phyloP scores from a whole-genome alignment of 2,888 invertebrate species.

The Conus canariensis region DNA sequence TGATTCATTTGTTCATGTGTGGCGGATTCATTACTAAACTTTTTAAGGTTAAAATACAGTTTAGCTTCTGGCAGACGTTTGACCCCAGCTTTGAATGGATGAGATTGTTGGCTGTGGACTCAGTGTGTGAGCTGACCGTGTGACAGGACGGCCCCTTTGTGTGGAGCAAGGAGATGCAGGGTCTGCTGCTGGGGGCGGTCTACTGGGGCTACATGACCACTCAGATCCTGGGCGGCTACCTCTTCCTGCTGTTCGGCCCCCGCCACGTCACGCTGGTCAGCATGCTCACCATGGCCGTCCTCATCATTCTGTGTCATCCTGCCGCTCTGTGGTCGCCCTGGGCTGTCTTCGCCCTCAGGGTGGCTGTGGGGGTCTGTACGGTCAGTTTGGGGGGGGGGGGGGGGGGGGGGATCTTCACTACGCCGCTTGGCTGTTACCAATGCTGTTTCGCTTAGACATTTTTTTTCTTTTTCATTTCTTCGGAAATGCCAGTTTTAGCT shows the following conservation, averaged over 20 bases:
- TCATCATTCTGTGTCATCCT: constrained; percentile 62
- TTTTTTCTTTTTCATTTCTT: too few relatives aligned
- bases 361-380: constrained; percentile 62
- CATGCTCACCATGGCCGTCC: constrained; percentile 60
- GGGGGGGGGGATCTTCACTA: background rate
- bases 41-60: too few relatives aligned
- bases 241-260: constrained; percentile 60
- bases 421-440: too few relatives aligned
- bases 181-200: constrained; percentile 81
- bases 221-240: constrained; percentile 73
- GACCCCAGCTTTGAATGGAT: too few relatives aligned
- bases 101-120: background rate
- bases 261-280: constrained; percentile 71
- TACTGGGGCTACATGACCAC: constrained; percentile 81
- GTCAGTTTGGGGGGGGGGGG: constrained; percentile 54
- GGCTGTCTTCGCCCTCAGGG: constrained; percentile 59
- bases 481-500: too few relatives aligned
- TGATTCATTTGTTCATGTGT: too few relatives aligned
- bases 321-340: constrained; percentile 56
- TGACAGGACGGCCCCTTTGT: constrained; percentile 78
- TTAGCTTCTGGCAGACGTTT: too few relatives aligned
- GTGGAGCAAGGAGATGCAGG: constrained; percentile 82
- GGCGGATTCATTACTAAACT: too few relatives aligned
- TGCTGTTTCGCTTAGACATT: too few relatives aligned
- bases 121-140: background rate